Conservation (phyloP, 2,888 invertebrate genomes). For the Cataglyphis altisquamis region DNA sequence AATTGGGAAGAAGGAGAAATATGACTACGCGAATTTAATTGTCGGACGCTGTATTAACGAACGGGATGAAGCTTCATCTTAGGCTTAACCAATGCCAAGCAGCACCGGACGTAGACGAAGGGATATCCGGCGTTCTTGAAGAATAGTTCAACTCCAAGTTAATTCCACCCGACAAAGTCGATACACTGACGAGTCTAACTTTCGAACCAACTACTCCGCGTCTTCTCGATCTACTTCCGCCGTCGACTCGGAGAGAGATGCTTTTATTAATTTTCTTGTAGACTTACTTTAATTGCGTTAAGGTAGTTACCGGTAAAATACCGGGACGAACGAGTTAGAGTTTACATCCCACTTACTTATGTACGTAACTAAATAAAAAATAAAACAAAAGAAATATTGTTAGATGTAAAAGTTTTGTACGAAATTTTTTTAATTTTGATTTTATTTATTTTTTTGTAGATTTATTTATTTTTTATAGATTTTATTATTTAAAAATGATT, state of each 20-base stretch:
- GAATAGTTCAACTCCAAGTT: conserved; percentile 48
- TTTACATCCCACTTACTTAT: conserved; percentile 40
- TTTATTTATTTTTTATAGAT: too few relatives aligned
- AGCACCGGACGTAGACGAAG: conserved; percentile 19
- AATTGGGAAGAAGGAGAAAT: conserved; percentile 14
- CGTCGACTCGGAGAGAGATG: conserved; percentile 26
- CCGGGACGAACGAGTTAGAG: conserved; percentile 33
- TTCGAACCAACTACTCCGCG: conserved; percentile 21
- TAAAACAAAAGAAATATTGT: neutral
- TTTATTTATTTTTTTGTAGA: too few relatives aligned
- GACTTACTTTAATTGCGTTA: conserved; percentile 55
- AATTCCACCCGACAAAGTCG: conserved; percentile 11
- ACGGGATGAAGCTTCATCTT: conserved; percentile 15
- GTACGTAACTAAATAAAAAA: conserved; percentile 32
- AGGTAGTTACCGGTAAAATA: conserved; percentile 43
- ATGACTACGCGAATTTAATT: conserved; percentile 4
- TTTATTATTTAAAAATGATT: neutral
- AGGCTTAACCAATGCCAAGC: conserved; percentile 40
- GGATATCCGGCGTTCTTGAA: conserved; percentile 31
- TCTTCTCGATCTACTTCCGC: conserved; percentile 34
- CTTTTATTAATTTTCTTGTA: conserved; percentile 55
- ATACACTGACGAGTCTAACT: conserved; percentile 40
- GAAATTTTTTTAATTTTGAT: too few relatives aligned
- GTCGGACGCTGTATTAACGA: conserved; percentile 31
- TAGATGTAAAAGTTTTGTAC: neutral